Conservation (phyloP, 2,797 vertebrate genomes). For the Tiaroga cobitis region DNA sequence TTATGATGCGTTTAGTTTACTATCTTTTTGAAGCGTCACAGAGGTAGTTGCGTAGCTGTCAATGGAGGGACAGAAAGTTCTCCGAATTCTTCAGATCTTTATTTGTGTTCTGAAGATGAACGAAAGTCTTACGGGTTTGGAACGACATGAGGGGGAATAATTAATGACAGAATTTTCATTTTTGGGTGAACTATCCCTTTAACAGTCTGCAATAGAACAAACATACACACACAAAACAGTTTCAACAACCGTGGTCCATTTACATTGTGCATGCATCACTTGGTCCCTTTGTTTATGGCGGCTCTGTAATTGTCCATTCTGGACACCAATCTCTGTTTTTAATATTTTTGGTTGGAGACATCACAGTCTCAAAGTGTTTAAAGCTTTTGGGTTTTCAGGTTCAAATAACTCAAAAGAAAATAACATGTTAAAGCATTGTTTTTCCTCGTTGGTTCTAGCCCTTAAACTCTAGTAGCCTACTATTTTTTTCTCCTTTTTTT, state of each 20-base stretch:
- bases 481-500: constrained; percentile 27
- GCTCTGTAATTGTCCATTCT: constrained; percentile 21
- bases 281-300: constrained; percentile 3
- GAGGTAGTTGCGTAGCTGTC: too few relatives aligned
- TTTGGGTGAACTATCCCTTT: background rate
- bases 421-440: constrained; percentile 72
- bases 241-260: background rate
- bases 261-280: background rate
- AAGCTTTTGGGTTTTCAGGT: constrained; percentile 73
- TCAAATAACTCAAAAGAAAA: constrained; percentile 61
- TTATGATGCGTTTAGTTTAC: too few relatives aligned
- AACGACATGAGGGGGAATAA: too few relatives aligned
- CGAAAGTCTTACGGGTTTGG: background rate
- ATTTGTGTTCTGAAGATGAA: background rate
- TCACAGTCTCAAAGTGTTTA: constrained; percentile 65
- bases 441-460: constrained; percentile 70
- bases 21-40: too few relatives aligned
- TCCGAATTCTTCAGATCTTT: too few relatives aligned
- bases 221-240: background rate
- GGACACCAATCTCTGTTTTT: constrained; percentile 37
- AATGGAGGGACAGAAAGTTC: too few relatives aligned
- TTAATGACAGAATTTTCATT: too few relatives aligned
- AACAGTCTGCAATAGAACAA: background rate
- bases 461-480: constrained; percentile 66
- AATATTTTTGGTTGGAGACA: constrained; percentile 59